Evolutionary conservation across 2,797 vertebrate genomes (phyloP).

Genomic region (Periparus ater): DNA sequence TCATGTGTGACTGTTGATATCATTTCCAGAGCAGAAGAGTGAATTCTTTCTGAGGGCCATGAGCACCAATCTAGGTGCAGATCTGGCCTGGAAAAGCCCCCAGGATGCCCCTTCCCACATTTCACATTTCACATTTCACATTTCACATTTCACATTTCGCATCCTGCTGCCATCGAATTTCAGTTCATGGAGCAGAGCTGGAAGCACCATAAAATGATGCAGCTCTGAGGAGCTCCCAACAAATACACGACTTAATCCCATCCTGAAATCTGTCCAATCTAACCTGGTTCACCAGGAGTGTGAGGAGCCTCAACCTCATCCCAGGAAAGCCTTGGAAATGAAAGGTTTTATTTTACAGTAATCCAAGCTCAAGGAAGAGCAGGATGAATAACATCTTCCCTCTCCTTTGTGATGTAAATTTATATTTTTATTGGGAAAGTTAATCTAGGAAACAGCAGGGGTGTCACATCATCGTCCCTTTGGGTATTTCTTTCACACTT

Average conservation of each 20-base stretch:
- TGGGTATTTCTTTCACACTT: neutral
- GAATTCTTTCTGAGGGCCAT: neutral
- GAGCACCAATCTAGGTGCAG: neutral
- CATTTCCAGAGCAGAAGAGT: neutral
- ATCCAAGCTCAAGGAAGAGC: neutral
- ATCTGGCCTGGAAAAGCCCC: neutral
- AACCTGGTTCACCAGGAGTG: neutral
- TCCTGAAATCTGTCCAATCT: neutral
- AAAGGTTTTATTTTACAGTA: neutral
- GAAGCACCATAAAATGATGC: neutral
- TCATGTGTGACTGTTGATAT: fast-evolving
- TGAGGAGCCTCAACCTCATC: neutral
- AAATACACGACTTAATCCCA: neutral
- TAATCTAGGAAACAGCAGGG: neutral
- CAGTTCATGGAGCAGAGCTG: neutral
- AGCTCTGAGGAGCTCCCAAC: neutral
- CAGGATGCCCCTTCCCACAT: neutral
- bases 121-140: too few species aligned
- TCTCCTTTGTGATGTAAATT: neutral
- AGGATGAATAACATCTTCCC: neutral
- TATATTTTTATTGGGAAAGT: neutral
- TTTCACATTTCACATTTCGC: neutral
- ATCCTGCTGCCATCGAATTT: neutral
- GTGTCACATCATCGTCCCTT: neutral
- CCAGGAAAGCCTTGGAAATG: neutral